These are phyloP conservation scores for Agonopterix arenella DNA, from an alignment of 2,888 invertebrate species.

Conservation along the genomic window DNA sequence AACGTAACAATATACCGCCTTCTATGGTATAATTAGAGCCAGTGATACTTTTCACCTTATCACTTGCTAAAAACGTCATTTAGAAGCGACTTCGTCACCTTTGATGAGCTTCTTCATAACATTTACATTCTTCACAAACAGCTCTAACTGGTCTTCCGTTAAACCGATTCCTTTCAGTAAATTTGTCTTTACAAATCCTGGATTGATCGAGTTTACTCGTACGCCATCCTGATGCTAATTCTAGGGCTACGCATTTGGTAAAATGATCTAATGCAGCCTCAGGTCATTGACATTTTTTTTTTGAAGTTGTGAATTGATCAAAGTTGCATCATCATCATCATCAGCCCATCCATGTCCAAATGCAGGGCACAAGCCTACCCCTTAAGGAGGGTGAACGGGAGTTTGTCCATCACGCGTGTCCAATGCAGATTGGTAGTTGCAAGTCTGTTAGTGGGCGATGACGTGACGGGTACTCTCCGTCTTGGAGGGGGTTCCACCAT, in stretches of 20 bases:
- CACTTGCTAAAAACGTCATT: slow-evolving; percentile 94
- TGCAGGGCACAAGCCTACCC: no score
- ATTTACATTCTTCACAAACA: slow-evolving; percentile 77
- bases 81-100: slow-evolving; percentile 88
- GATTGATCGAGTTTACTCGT: slow-evolving; percentile 92
- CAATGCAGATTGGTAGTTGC: no score
- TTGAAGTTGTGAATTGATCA: no score
- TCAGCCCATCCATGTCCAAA: no score
- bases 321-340: no score
- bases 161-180: slow-evolving; percentile 82
- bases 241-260: slow-evolving; percentile 92
- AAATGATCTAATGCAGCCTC: slow-evolving; percentile 96
- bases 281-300: no score
- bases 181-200: slow-evolving; percentile 95
- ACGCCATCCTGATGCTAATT: slow-evolving; percentile 87
- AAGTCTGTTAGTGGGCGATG: no score
- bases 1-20: slow-evolving; percentile 46
- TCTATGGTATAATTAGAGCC: slow-evolving; percentile 77
- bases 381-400: no score
- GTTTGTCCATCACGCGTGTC: no score
- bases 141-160: slow-evolving; percentile 83
- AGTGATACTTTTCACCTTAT: slow-evolving; percentile 91
- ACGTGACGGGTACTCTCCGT: no score
- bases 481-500: no score
- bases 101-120: slow-evolving; percentile 89